phyloP scores from a whole-genome alignment of 2,888 invertebrate species.

The Acrobasis suavella region DNA sequence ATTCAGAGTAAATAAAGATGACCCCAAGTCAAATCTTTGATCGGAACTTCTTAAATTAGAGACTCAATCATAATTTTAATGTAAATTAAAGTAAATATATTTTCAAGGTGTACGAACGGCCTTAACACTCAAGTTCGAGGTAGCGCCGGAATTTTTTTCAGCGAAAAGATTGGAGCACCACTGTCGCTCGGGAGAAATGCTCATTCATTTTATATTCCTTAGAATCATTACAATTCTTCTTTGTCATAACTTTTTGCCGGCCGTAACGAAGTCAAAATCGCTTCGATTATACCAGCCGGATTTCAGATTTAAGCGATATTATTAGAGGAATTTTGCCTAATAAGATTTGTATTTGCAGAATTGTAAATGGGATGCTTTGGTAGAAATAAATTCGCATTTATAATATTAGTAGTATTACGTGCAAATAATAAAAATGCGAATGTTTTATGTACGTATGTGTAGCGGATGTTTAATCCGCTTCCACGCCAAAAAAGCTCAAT shows the following conservation, averaged over 20 bases:
- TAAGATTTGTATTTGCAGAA: slow-evolving; percentile 4
- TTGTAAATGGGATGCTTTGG: slow-evolving; percentile 4
- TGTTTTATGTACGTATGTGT: too few relatives aligned
- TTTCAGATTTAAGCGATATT: slow-evolving; percentile 10
- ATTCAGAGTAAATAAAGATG: too few relatives aligned
- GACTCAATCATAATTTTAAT: too few relatives aligned
- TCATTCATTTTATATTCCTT: slow-evolving; percentile 17
- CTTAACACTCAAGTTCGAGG: background rate
- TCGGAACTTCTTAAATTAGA: too few relatives aligned
- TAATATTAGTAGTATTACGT: too few relatives aligned
- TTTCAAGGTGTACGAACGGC: background rate
- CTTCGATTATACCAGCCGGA: slow-evolving; percentile 14
- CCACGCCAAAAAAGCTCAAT: too few relatives aligned
- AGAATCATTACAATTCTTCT: slow-evolving; percentile 22
- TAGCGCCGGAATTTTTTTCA: background rate
- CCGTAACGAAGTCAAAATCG: slow-evolving; percentile 17
- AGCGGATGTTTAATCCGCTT: too few relatives aligned
- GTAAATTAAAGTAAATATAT: background rate
- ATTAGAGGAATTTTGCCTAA: slow-evolving; percentile 9
- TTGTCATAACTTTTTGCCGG: slow-evolving; percentile 17
- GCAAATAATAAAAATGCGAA: too few relatives aligned
- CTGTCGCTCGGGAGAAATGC: slow-evolving; percentile 6
- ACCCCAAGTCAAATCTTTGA: too few relatives aligned
- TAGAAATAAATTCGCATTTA: background rate
- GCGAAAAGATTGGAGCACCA: slow-evolving; percentile 1